Evolutionary conservation across 1,140 invertebrate species (phyloP), one percentile per base, ranked within the genome.

Genomic region (Epicauta chinensis): DNA sequence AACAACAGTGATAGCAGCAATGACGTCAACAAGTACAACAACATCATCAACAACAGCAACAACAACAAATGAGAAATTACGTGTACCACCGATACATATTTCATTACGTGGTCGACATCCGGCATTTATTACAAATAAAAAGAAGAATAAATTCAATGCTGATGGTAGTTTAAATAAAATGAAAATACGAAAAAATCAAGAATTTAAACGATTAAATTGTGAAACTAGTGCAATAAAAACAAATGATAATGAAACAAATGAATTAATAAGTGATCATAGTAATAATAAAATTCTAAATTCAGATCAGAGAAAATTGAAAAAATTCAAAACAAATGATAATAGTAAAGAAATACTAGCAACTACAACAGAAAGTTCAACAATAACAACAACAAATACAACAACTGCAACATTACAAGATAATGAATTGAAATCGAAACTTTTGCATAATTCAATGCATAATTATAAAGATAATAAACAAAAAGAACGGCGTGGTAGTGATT

Each of bases 11-110:
- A n/a, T 11, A 43, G 29, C 29, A 43, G 11, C 41, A 17, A 14
- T 3, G 6, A 12, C 12, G 4, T 4, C 29, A 30, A 30, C 29
- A 30, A 30, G 4, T 30, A 30, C 6, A 41, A 12, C 39, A 23
- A 17, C 39, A 41, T 14, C 39, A 62, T 53, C 13, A 64, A 66
- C 47, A 39, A 29, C 36, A 38, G 5, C 45, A 6, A 10, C 30
- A 2, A 16, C 30, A 10, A 17, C 17, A 3, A 39, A 36, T n/a
- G 82, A 83, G 51, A 89, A 91, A 62, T 82, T 86, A 1, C 75
- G 89, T 50, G 90, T 94, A 13, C 91, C 91, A 15, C 91, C 91
- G 2, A 73, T 94, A 62, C 91, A 93, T 66, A 93, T 94, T 61
- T 91, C 89, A 42, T 71, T 94, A 39, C 76, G 89, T 54, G 90